Evolutionary conservation across 1,140 invertebrate genomes (phyloP).

Genomic region (Aricia agestis): DNA sequence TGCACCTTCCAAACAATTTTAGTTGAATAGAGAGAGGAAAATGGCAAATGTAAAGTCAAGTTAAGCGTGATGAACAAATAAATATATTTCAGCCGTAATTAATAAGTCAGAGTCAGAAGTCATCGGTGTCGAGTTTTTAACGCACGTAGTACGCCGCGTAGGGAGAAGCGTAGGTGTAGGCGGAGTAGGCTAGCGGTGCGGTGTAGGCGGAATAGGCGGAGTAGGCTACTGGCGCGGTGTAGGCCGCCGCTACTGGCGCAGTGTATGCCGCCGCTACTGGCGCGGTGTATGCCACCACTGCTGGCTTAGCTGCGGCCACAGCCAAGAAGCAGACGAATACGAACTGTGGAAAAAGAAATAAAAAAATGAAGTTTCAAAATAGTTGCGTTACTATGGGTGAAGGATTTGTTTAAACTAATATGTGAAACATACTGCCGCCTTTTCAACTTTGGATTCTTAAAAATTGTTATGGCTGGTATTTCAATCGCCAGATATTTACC

Average conservation of each 20-base stretch:
- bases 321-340: slow-evolving; percentile 66
- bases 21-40: too few relatives aligned
- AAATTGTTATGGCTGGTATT: too few relatives aligned
- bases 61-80: background rate
- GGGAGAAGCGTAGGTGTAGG: slow-evolving; percentile 51
- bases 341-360: slow-evolving; percentile 63
- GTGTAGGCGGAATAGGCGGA: slow-evolving; percentile 62
- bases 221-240: slow-evolving; percentile 46
- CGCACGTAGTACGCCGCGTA: slow-evolving; percentile 47
- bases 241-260: slow-evolving; percentile 43
- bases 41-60: too few relatives aligned
- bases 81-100: slow-evolving; percentile 8
- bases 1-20: too few relatives aligned
- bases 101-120: too few relatives aligned
- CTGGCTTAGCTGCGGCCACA: slow-evolving; percentile 61
- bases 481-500: too few relatives aligned
- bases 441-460: too few relatives aligned
- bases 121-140: slow-evolving; percentile 13
- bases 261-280: slow-evolving; percentile 51
- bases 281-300: slow-evolving; percentile 40
- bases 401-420: too few relatives aligned
- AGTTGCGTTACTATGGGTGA: too few relatives aligned
- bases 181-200: slow-evolving; percentile 51
- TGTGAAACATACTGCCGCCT: too few relatives aligned
- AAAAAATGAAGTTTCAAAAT: too few relatives aligned